phyloP scores from a whole-genome alignment of 2,113 vertebrate species.

The Otis tarda region DNA sequence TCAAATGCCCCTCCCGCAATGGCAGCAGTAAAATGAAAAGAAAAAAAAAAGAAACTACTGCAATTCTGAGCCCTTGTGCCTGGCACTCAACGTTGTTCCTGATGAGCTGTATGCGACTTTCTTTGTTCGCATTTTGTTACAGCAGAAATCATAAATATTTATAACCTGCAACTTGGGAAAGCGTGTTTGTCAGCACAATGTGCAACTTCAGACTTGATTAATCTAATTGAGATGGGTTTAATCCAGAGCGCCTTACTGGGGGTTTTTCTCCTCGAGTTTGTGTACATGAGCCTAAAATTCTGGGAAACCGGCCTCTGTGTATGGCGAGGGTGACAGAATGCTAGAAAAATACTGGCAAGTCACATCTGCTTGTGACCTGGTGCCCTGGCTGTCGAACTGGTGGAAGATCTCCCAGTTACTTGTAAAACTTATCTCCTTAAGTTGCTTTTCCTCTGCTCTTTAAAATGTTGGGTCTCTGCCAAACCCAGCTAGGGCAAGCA shows the following conservation, averaged over 20 bases:
- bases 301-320: background rate
- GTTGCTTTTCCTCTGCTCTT: constrained; percentile 25
- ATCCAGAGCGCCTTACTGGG: background rate
- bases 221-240: constrained; percentile 14
- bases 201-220: constrained; percentile 6
- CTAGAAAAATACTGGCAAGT: constrained; percentile 4
- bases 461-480: background rate
- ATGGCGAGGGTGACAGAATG: background rate
- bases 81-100: background rate
- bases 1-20: fast-evolving
- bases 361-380: constrained; percentile 31
- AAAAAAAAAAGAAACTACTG: background rate
- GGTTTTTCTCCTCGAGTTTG: background rate
- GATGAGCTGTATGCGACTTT: background rate
- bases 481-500: background rate
- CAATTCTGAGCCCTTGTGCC: background rate
- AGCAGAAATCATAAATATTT: constrained; percentile 60
- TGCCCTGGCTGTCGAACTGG: background rate
- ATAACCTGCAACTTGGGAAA: background rate
- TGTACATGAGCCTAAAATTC: constrained; percentile 38
- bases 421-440: constrained; percentile 32
- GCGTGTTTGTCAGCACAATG: background rate
- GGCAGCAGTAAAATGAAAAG: background rate
- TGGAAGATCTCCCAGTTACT: constrained; percentile 33
- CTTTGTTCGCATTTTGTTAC: background rate